Conservation (phyloP, 2,797 vertebrate genomes). For the Ceryle rudis region DNA sequence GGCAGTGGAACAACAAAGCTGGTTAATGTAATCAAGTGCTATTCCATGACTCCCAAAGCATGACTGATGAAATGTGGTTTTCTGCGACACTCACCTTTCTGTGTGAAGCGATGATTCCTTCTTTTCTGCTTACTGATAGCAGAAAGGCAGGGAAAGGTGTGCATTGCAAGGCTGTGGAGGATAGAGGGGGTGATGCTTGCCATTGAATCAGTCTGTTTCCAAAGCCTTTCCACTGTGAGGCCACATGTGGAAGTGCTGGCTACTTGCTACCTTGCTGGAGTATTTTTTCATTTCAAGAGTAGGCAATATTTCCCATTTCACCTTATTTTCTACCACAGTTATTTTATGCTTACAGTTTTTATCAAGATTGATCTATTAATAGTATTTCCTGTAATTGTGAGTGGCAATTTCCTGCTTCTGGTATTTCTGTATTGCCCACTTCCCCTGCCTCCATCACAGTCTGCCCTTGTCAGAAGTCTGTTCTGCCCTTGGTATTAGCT, state of each 20-base stretch:
- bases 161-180: background rate
- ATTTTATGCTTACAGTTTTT: background rate
- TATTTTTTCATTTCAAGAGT: background rate
- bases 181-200: background rate
- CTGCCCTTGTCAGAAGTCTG: background rate
- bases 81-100: background rate
- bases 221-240: background rate
- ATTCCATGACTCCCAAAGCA: background rate
- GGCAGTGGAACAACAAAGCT: slow-evolving; percentile 5
- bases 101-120: background rate
- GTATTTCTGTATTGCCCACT: slow-evolving; percentile 8
- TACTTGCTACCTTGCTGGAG: background rate
- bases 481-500: background rate
- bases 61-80: background rate
- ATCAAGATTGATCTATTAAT: slow-evolving; percentile 38
- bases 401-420: background rate
- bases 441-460: background rate
- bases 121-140: background rate
- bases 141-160: background rate
- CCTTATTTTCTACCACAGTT: background rate
- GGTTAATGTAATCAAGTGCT: background rate
- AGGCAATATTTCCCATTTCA: background rate
- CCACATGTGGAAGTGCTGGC: background rate
- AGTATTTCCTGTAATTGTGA: slow-evolving; percentile 54
- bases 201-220: background rate